phyloP scores from a whole-genome alignment of 2,797 vertebrate genomes.

The Perdix hodgsoniae region DNA sequence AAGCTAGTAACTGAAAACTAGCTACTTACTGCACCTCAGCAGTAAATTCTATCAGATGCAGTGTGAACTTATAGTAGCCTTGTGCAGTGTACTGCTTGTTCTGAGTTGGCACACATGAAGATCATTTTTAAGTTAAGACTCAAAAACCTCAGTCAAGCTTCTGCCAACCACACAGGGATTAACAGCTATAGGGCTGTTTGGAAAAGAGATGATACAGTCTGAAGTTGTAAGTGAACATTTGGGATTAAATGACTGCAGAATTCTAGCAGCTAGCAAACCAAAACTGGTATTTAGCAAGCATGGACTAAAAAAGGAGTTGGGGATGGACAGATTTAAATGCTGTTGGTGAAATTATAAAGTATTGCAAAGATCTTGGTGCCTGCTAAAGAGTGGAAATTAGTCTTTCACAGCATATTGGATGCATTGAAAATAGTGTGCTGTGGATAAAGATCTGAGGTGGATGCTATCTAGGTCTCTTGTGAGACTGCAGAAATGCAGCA shows the following conservation, averaged over 20 bases:
- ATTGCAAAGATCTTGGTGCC: neutral
- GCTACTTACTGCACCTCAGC: neutral
- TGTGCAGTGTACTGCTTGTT: neutral
- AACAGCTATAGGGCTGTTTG: neutral
- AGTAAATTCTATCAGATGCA: neutral
- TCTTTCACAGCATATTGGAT: neutral
- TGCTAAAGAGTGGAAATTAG: neutral
- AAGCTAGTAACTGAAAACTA: neutral
- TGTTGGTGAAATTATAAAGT: neutral
- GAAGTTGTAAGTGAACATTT: neutral
- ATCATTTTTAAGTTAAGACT: neutral
- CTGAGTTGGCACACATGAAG: neutral
- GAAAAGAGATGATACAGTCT: neutral
- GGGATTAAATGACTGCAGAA: neutral
- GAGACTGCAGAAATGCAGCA: neutral
- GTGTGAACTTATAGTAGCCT: neutral
- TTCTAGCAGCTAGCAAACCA: neutral
- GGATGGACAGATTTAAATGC: neutral
- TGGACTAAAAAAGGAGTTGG: neutral
- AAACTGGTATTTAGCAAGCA: neutral
- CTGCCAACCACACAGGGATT: fast-evolving
- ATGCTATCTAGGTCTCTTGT: neutral
- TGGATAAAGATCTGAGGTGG: neutral
- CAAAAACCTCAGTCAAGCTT: neutral
- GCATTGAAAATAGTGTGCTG: neutral